Evolutionary conservation across 2,797 vertebrate species (phyloP).

Genomic region (Hozukius guyotensis): DNA sequence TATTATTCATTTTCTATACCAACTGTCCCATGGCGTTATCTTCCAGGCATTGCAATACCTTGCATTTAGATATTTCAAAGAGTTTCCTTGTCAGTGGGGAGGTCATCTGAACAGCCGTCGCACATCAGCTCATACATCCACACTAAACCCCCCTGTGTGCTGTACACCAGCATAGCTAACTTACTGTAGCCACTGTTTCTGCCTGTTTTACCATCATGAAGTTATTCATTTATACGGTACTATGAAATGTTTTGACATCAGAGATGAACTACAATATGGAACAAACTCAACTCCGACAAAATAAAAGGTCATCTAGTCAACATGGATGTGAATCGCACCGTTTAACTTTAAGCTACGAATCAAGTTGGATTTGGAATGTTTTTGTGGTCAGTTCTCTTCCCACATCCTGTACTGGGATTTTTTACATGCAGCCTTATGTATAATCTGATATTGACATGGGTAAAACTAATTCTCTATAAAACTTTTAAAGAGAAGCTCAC

Average conservation of each 20-base stretch:
- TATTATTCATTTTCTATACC: conserved; percentile 29
- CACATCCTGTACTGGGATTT: neutral
- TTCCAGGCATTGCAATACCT: neutral
- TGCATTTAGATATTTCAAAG: conserved; percentile 24
- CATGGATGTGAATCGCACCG: neutral
- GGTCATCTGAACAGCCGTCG: neutral
- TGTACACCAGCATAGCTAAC: neutral
- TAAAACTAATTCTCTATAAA: neutral
- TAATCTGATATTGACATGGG: neutral
- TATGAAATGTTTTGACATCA: neutral
- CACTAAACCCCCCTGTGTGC: neutral
- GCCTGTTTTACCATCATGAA: neutral
- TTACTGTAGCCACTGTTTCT: neutral
- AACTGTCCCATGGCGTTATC: conserved; percentile 5
- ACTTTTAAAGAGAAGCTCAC: neutral
- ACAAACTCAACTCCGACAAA: neutral
- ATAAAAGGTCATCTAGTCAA: neutral
- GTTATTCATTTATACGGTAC: neutral
- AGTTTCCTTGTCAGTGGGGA: conserved; percentile 1
- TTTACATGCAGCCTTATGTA: neutral
- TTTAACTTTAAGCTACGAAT: neutral
- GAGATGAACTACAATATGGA: neutral
- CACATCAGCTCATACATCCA: neutral
- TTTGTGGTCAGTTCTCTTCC: neutral
- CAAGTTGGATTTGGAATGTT: neutral